Conservation (phyloP, 2,797 vertebrate species). For the Eospalax fontanierii region DNA sequence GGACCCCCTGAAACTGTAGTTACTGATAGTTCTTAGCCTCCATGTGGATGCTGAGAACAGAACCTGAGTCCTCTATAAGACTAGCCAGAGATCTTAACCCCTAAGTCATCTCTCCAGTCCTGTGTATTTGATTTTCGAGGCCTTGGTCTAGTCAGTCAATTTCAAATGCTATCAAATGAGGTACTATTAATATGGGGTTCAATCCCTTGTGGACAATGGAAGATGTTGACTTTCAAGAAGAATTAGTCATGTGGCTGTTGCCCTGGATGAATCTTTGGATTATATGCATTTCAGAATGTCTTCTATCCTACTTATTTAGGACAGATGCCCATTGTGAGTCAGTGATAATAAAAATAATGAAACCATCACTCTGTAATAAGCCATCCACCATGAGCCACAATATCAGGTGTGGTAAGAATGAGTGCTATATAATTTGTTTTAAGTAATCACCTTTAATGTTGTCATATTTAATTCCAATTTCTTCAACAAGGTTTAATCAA, state of each 20-base stretch:
- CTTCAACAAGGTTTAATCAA: background rate
- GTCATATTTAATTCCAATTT: background rate
- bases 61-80: too few species aligned
- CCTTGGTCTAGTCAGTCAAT: background rate
- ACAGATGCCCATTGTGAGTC: background rate
- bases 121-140: background rate
- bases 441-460: background rate
- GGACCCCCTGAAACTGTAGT: too few species aligned
- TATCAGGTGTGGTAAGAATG: background rate
- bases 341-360: background rate
- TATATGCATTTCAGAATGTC: background rate
- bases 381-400: background rate
- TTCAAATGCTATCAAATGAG: background rate
- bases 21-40: too few species aligned
- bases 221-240: background rate
- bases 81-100: too few species aligned
- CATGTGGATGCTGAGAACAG: too few species aligned
- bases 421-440: background rate
- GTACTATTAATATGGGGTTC: background rate
- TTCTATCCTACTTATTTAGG: background rate
- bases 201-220: background rate
- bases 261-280: background rate
- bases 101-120: too few species aligned
- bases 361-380: background rate
- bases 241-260: background rate